These are phyloP conservation scores for Pitangus sulphuratus DNA, from an alignment of 2,797 vertebrate genomes.

Conservation along the genomic window DNA sequence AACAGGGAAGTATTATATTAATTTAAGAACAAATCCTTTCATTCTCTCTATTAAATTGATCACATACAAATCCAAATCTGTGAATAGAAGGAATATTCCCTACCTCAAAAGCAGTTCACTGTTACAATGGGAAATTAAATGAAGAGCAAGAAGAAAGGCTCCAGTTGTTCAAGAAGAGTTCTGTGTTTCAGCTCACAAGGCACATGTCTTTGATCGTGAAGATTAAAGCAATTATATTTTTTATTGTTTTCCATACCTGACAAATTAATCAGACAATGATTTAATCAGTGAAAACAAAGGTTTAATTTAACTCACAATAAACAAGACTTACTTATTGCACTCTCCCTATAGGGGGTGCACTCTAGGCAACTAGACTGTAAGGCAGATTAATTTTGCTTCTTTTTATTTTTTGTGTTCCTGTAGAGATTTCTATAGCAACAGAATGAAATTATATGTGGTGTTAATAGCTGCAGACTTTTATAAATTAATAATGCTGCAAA, in stretches of 20 bases:
- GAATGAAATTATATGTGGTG: slow-evolving; percentile 39
- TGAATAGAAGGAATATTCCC: not conserved
- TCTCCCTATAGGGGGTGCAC: slow-evolving; percentile 61
- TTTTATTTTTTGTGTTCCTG: slow-evolving; percentile 58
- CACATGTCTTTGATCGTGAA: not conserved
- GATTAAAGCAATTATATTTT: slow-evolving; percentile 56
- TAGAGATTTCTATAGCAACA: slow-evolving; percentile 70
- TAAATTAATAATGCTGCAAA: slow-evolving; percentile 34
- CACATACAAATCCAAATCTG: slow-evolving; percentile 9
- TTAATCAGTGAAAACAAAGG: slow-evolving; percentile 60
- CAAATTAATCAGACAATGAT: slow-evolving; percentile 59
- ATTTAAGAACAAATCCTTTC: slow-evolving; percentile 53
- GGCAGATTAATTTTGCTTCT: slow-evolving; percentile 64
- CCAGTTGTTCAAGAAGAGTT: slow-evolving; percentile 29
- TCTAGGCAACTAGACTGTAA: slow-evolving; percentile 54
- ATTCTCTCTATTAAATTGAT: slow-evolving; percentile 23
- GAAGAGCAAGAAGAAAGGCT: slow-evolving; percentile 38
- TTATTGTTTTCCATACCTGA: slow-evolving; percentile 60
- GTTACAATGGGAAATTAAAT: slow-evolving; percentile 27
- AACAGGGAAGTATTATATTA: not conserved
- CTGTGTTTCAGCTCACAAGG: slow-evolving; percentile 10
- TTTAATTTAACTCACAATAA: slow-evolving; percentile 58
- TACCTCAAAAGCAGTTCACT: slow-evolving; percentile 22
- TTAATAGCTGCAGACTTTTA: slow-evolving; percentile 33
- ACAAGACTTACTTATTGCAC: slow-evolving; percentile 70